Base-by-base conservation (phyloP, 2,797 vertebrate genomes). In the Chaenodraco wilsoni region DNA sequence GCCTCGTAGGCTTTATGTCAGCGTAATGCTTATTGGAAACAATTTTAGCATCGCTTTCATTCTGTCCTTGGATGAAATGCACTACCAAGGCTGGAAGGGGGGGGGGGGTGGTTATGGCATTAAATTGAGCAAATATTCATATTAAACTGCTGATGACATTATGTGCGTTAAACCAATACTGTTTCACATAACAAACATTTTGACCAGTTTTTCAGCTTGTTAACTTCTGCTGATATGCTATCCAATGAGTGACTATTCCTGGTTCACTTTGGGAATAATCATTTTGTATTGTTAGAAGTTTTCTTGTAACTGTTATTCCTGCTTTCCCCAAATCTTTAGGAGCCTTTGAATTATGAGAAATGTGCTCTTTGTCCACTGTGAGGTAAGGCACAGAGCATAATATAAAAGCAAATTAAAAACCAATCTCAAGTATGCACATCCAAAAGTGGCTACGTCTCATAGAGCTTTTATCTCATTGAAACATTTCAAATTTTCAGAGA, bases 11-110 rank as follows among this genome's bases (percentile, higher is more conserved):
- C 78, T 80, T 67, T 72, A 71, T 83, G 62, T 78, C 74, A 57
- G 23, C 66, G 11, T 76, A 81, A 77, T n/a, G 72, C 71, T 79
- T 19, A 54, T 77, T 56, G 78, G 74, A 72, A 86, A 66, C 81
- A 85, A 83, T 80, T 84, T 81, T 74, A 81, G 82, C 79, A 23
- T 9, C 51, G 50, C 48, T 65, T 49, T 78, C 50, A 72, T 78
- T 82, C 73, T 75, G 74, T 62, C 69, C 72, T 73, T 62, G 65
- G 66, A 75, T 82, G 40, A 62, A 60, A 31, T 46, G 14, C 40
- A 4, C 2, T 37, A 69, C 15, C 5, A 40, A 27, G 40, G 27
- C 5, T 59, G 9, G 10, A 37, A 56, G 43, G 11, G 19, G 33
- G 17, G 17, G n/a, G 41, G 31, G 66, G 54, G n/a, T 41, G 37